Base-by-base conservation (phyloP, 2,888 invertebrate species). In the Caenorhabditis becei region DNA sequence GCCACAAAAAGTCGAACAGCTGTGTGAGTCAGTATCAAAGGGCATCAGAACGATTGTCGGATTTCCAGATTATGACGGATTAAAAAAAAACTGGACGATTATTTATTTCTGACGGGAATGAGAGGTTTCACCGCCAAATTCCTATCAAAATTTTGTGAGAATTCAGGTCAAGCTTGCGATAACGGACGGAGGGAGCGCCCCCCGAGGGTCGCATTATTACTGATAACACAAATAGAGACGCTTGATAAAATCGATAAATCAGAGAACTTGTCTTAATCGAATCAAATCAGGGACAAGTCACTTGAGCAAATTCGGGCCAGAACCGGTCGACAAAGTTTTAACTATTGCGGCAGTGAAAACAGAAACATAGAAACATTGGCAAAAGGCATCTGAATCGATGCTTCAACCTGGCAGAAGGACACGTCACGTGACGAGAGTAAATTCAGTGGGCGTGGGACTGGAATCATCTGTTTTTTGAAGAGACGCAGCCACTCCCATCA, bases 1-100 rank as follows among this genome's bases (percentile, higher is more conserved):
- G 72, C 72, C 54, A 72, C 16, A 72, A 72, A 72, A 63, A 72
- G 56, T 56, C 47, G 72, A 72, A 72, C 72, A 72, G 72, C 62
- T 72, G 72, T 41, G 69, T 35, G 61, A 61, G 54, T 59, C 49
- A 61, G 59, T 23, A 26, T 26, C 47, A 32, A 66, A 32, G 23
- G 54, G 37, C 51, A 35, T 8, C 2, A 20, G 23, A 47, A 47
- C 2, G 18, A 3, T 47, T 18, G 44, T 53, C 44, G 23, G 56
- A 56, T 67, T 49, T 44, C 47, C n/a, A n/a, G 44, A 62, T 53
- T 53, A 47, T 44, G 53, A 65, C 44, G 54, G 41, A 58, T 47
- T 56, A 41, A 47, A 41, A 67, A 56, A 51, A 35, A 41, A 53
- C 20, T 35, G 59, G 16, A 3, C 20, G n/a, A n/a, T n/a, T n/a